These are phyloP conservation scores for Callipepla californica DNA, from an alignment of 2,113 vertebrate genomes.

Conservation along the genomic window DNA sequence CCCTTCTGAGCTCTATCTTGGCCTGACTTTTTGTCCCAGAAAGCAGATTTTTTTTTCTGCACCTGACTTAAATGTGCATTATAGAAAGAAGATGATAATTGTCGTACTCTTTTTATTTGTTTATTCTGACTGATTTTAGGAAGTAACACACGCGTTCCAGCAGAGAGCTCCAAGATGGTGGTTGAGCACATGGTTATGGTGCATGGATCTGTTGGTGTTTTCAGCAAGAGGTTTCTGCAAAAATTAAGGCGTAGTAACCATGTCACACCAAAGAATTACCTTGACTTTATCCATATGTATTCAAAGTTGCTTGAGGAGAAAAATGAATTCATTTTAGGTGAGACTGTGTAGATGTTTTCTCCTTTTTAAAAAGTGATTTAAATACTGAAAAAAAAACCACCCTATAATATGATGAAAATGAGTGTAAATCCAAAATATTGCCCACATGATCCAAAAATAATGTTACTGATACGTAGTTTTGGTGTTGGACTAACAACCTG, in stretches of 20 bases:
- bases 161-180: slow-evolving; percentile 69
- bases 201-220: slow-evolving; percentile 86
- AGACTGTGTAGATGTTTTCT: slow-evolving; percentile 8
- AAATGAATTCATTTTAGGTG: slow-evolving; percentile 88
- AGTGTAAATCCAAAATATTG: neutral
- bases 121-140: slow-evolving; percentile 71
- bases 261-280: slow-evolving; percentile 95
- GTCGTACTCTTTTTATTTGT: neutral
- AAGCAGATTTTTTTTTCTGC: neutral
- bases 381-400: neutral
- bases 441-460: neutral
- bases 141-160: slow-evolving; percentile 83
- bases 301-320: slow-evolving; percentile 88
- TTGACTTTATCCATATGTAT: slow-evolving; percentile 93
- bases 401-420: neutral
- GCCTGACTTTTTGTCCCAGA: neutral
- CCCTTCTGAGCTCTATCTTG: neutral
- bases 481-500: neutral
- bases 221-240: slow-evolving; percentile 89
- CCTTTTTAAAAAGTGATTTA: neutral
- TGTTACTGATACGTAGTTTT: neutral
- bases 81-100: neutral
- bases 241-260: slow-evolving; percentile 91
- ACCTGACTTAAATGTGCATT: neutral
- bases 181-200: slow-evolving; percentile 90